Evolutionary conservation across 2,888 invertebrate species (phyloP), one percentile per base, ranked within the genome.

Genomic region (Abrostola triplasia): DNA sequence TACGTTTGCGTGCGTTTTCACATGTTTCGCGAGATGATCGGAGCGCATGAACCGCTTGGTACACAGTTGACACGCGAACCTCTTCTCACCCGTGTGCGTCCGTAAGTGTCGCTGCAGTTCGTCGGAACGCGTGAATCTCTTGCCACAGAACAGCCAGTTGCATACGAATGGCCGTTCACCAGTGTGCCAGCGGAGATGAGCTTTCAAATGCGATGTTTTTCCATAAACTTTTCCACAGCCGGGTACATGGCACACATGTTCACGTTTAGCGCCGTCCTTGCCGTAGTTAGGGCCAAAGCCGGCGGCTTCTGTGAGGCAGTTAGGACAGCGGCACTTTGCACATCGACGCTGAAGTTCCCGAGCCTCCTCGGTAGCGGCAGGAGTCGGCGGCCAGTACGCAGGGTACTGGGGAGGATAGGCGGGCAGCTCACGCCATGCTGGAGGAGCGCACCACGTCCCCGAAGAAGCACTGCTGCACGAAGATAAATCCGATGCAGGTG

Each of bases 151-250:
- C 59, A 98, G 86, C 98, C 98, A 98, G 85, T 96, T 96, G 91
- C 99, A 99, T 0, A 97, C 96, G 86, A 98, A 99, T 0, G 99
- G 99, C 8, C 98, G 95, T 85, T 99, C 99, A 0, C 98, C 98
- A 0, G 98, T 98, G 86, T 99, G 99, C 98, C 98, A 98, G 55
- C 99, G 95, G 5, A 98, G 95, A 88, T 98, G 98, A 0, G 98
- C 98, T 90, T 98, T 98, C 68, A 99, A 90, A 86, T 99, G 99
- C 0, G 98, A 98, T 0, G 98, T 98, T 90, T 99, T 99, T 11
- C 98, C 98, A 90, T 99, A 99, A 12, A 98, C 97, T 83, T 97
- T 97, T 65, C 96, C 96, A 87, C 99, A 99, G 49, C 98, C 98
- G 0, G 97, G 97, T 44, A 98, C 96, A 89, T 98, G 98, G 84